Conservation (phyloP, 2,888 invertebrate species). For the Melieria omissa region DNA sequence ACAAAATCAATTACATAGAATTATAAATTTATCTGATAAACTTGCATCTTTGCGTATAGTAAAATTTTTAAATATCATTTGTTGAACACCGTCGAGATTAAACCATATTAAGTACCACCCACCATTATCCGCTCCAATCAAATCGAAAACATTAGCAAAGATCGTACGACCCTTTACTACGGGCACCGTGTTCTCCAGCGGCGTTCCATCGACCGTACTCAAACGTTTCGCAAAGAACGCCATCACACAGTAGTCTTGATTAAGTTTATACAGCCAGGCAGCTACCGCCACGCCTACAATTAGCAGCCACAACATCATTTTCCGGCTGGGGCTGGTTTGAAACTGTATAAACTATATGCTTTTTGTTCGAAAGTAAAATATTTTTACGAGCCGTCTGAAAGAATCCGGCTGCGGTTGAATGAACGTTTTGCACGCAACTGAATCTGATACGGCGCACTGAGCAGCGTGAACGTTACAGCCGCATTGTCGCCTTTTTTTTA, state of each 20-base stretch:
- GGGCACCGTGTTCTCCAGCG: conserved; percentile 49
- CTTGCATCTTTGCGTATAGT: not conserved
- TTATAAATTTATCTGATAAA: not conserved
- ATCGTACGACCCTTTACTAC: conserved; percentile 49
- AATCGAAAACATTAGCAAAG: conserved; percentile 58
- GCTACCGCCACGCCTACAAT: not conserved
- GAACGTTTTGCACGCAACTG: too few species aligned
- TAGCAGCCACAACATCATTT: too few species aligned
- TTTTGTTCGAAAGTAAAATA: too few species aligned
- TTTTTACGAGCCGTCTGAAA: too few species aligned
- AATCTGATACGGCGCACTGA: too few species aligned
- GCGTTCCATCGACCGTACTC: conserved; percentile 51
- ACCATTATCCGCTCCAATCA: conserved; percentile 49
- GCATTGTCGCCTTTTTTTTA: too few species aligned
- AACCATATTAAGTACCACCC: conserved; percentile 15
- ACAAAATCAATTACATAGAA: not conserved
- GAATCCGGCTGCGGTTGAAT: too few species aligned
- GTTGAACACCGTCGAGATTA: not conserved
- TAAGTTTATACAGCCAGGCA: conserved; percentile 37
- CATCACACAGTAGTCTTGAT: conserved; percentile 42
- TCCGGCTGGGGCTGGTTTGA: too few species aligned
- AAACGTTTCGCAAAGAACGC: conserved; percentile 48
- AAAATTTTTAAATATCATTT: not conserved
- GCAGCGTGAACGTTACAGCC: too few species aligned
- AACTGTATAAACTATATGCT: too few species aligned